Percentiles rank a stretch among this genome's conserved stretches.
These are phyloP conservation scores for Sturnira hondurensis DNA, from an alignment of 2,113 vertebrate genomes.

Conservation along the genomic window DNA sequence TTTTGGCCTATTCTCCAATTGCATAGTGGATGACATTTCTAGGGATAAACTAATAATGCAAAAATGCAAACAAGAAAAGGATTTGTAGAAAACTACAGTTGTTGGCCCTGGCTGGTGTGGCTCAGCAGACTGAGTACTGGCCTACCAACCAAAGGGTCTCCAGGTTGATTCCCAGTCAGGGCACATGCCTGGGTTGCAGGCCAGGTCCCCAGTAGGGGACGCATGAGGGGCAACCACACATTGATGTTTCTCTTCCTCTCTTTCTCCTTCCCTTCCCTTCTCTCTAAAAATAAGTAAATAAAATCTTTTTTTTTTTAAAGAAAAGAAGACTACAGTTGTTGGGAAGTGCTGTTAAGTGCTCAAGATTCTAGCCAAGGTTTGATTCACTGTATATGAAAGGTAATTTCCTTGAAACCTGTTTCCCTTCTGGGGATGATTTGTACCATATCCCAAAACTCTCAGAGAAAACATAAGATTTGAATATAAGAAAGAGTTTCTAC, in stretches of 20 bases:
- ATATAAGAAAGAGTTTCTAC: background rate
- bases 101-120: background rate
- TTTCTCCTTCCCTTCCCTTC: too few species aligned
- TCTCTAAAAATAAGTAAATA: too few species aligned
- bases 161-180: too few species aligned
- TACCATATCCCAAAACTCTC: background rate
- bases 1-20: background rate
- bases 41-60: background rate
- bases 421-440: background rate
- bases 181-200: too few species aligned
- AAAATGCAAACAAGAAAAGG: background rate
- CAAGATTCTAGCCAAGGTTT: background rate
- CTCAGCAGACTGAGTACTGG: too few species aligned
- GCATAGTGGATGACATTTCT: background rate
- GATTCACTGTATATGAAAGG: background rate
- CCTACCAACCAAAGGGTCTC: too few species aligned
- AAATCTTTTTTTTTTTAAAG: too few species aligned
- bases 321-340: background rate
- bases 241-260: too few species aligned
- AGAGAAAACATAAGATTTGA: background rate
- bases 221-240: too few species aligned
- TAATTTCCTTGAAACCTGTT: background rate
- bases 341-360: background rate
- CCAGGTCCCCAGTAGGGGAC: too few species aligned
- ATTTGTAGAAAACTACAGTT: constrained; percentile 9